These are phyloP conservation scores for Paralvinella palmiformis DNA, from an alignment of 1,140 invertebrate species.

Conservation along the genomic window DNA sequence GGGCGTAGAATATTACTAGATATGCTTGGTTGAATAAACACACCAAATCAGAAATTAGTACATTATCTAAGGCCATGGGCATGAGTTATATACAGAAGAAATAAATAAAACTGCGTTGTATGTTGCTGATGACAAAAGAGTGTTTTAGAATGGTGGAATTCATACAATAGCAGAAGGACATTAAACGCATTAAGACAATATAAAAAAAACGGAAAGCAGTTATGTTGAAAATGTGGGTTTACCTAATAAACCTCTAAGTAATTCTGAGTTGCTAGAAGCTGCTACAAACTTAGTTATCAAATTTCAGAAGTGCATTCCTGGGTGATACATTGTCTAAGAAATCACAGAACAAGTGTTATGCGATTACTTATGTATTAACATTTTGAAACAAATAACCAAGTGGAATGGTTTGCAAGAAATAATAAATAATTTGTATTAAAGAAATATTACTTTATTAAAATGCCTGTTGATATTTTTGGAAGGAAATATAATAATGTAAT, in stretches of 20 bases:
- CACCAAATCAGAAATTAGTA: constrained; percentile 26
- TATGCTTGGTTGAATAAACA: constrained; percentile 25
- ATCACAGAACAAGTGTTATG: background rate
- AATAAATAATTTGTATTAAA: constrained; percentile 6
- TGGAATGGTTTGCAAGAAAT: background rate
- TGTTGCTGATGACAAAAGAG: constrained; percentile 21
- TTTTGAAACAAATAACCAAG: background rate
- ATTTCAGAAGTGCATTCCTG: background rate
- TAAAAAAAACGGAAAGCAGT: background rate
- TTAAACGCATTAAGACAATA: background rate
- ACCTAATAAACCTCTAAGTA: background rate
- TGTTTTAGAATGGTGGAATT: constrained; percentile 16
- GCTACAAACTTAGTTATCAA: too few relatives aligned
- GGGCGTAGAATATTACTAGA: constrained; percentile 21
- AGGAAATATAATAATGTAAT: too few relatives aligned
- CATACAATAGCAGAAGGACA: constrained; percentile 18
- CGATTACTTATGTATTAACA: background rate
- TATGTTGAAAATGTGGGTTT: background rate
- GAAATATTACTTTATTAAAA: background rate
- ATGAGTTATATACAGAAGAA: constrained; percentile 19
- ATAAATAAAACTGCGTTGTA: constrained; percentile 16
- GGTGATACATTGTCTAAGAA: background rate
- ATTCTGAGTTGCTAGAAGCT: background rate
- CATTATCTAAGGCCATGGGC: constrained; percentile 17
- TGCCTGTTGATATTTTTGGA: constrained; percentile 10